Evolutionary conservation across 2,797 vertebrate species (phyloP).

Genomic region (Chromobotia macracanthus): DNA sequence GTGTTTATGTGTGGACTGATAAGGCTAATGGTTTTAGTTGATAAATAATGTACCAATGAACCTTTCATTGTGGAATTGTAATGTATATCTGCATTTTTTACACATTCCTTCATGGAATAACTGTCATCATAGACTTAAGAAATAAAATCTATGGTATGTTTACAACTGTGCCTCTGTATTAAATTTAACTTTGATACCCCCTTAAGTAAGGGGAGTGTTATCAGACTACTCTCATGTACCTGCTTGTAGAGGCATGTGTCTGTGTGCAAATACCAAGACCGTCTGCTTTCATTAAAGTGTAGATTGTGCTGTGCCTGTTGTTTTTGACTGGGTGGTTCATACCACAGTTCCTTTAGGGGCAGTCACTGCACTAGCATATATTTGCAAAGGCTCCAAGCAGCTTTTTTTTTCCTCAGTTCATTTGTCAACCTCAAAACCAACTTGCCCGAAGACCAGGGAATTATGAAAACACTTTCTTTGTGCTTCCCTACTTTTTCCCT

Average conservation of each 20-base stretch:
- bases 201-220: too few species aligned
- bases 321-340: neutral
- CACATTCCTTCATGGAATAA: neutral
- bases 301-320: neutral
- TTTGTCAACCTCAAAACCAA: conserved; percentile 2
- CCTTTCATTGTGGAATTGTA: neutral
- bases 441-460: neutral
- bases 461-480: neutral
- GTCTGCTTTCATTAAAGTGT: neutral
- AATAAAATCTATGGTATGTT: conserved; percentile 41
- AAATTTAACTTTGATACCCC: neutral
- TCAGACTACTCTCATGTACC: neutral
- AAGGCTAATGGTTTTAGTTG: conserved; percentile 13
- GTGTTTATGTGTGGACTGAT: conserved; percentile 15
- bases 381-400: too few species aligned
- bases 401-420: too few species aligned
- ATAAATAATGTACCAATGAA: neutral
- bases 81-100: neutral
- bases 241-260: neutral
- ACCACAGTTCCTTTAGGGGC: too few species aligned
- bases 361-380: too few species aligned
- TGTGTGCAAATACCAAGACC: neutral
- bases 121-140: neutral
- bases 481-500: too few species aligned
- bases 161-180: neutral